Evolutionary conservation across 2,113 vertebrate species (phyloP).

Genomic region (Cinclus mexicanus): DNA sequence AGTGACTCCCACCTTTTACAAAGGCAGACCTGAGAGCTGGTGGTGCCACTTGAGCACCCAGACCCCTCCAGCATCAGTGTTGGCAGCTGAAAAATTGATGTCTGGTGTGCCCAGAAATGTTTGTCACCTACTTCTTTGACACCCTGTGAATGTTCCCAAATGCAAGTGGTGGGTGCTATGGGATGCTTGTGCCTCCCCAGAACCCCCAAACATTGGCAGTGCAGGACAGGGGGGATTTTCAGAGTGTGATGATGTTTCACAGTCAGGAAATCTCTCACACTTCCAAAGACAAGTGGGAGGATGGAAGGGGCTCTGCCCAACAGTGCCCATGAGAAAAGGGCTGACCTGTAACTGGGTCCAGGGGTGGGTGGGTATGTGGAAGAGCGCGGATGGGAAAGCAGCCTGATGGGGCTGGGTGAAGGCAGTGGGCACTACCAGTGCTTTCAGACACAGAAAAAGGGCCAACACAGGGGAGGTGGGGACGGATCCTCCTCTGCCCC

Average conservation of each 20-base stretch:
- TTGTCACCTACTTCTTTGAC: not conserved
- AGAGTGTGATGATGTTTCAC: not conserved
- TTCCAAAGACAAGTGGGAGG: not conserved
- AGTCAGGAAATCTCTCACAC: not conserved
- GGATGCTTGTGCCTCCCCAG: not conserved
- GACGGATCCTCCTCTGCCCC: not conserved
- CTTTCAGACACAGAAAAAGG: not conserved
- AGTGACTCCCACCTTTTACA: not conserved
- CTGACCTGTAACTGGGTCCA: not conserved
- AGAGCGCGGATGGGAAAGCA: not conserved
- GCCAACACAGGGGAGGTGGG: not conserved
- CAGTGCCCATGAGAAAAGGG: not conserved
- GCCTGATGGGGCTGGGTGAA: not conserved
- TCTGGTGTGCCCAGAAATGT: too few relatives aligned
- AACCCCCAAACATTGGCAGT: accelerated
- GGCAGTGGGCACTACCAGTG: accelerated
- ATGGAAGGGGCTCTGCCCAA: not conserved
- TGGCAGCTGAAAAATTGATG: not conserved
- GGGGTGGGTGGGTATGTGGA: not conserved
- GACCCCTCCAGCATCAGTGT: not conserved
- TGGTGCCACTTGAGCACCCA: not conserved
- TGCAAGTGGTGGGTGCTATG: not conserved
- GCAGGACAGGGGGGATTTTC: not conserved
- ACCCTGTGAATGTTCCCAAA: not conserved
- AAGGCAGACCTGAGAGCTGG: not conserved